A percentile compares a stretch with the other conserved stretches of the same genome.
Conservation (phyloP, 2,113 vertebrate genomes). For the Dicaeum eximium region DNA sequence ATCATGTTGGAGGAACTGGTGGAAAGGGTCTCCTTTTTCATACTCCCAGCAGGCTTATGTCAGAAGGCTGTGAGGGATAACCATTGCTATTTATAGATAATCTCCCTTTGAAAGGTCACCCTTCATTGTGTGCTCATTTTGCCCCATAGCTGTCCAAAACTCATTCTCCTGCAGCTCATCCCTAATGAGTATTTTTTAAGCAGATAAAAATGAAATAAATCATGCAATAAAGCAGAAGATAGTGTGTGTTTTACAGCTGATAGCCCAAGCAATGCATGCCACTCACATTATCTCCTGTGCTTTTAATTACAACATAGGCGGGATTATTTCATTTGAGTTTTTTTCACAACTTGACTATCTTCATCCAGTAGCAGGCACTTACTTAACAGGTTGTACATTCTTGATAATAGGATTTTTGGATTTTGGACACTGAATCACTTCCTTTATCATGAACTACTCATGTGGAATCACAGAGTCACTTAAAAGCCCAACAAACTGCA, state of each 20-base stretch:
- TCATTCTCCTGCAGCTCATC: neutral
- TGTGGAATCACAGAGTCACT: neutral
- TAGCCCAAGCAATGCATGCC: neutral
- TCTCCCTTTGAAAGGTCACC: slow-evolving; percentile 69
- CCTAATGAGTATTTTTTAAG: neutral
- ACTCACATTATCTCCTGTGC: neutral
- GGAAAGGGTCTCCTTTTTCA: slow-evolving; percentile 43
- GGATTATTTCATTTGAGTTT: neutral
- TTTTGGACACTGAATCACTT: neutral
- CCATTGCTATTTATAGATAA: slow-evolving; percentile 73
- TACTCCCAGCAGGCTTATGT: slow-evolving; percentile 14
- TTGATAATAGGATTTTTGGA: slow-evolving; percentile 1
- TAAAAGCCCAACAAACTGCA: neutral
- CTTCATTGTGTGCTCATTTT: slow-evolving; percentile 57
- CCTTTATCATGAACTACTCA: neutral
- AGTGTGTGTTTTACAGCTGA: neutral
- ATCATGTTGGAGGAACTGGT: slow-evolving; percentile 2
- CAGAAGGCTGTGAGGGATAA: slow-evolving; percentile 62
- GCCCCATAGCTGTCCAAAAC: slow-evolving; percentile 29
- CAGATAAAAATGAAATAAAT: slow-evolving; percentile 43
- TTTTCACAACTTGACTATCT: neutral
- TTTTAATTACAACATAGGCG: neutral
- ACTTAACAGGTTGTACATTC: slow-evolving; percentile 8
- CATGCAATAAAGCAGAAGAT: neutral
- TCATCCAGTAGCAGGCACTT: neutral